Percentiles rank a stretch among this genome's conserved stretches.
Evolutionary conservation across 2,113 vertebrate genomes (phyloP).

Genomic region (Puffinus mauretanicus): DNA sequence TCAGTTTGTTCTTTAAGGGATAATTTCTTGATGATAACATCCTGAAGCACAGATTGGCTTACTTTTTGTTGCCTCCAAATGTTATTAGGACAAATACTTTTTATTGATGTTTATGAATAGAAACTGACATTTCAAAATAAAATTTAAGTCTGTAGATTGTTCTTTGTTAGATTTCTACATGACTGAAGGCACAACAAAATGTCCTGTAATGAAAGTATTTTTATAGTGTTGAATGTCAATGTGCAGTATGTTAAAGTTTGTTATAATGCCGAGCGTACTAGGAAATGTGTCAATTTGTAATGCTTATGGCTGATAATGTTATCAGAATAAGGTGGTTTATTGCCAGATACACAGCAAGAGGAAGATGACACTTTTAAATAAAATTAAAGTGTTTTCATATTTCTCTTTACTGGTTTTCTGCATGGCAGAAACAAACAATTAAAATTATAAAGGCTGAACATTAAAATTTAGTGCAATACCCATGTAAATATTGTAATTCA

Average conservation of each 20-base stretch:
- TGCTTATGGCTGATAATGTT: not conserved
- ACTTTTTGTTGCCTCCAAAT: not conserved
- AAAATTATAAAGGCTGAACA: not conserved
- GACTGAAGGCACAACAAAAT: slow-evolving; percentile 7
- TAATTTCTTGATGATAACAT: not conserved
- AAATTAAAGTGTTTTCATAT: not conserved
- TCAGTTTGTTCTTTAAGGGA: not conserved
- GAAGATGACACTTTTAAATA: not conserved
- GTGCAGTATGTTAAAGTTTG: not conserved
- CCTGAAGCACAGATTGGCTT: not conserved
- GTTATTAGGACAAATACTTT: not conserved
- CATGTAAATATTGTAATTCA: not conserved
- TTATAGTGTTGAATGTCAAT: not conserved
- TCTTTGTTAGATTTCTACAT: not conserved
- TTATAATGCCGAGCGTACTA: not conserved
- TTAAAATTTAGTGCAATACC: not conserved
- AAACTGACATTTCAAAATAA: slow-evolving; percentile 34
- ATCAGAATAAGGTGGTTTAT: not conserved
- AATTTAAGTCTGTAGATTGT: not conserved
- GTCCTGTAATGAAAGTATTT: slow-evolving; percentile 10
- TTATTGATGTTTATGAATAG: slow-evolving; percentile 20
- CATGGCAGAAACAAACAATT: not conserved
- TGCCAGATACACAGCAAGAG: not conserved
- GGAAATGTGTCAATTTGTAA: not conserved
- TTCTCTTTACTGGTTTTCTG: not conserved